Conservation (phyloP, 2,113 vertebrate genomes). For the Oenanthe melanoleuca region DNA sequence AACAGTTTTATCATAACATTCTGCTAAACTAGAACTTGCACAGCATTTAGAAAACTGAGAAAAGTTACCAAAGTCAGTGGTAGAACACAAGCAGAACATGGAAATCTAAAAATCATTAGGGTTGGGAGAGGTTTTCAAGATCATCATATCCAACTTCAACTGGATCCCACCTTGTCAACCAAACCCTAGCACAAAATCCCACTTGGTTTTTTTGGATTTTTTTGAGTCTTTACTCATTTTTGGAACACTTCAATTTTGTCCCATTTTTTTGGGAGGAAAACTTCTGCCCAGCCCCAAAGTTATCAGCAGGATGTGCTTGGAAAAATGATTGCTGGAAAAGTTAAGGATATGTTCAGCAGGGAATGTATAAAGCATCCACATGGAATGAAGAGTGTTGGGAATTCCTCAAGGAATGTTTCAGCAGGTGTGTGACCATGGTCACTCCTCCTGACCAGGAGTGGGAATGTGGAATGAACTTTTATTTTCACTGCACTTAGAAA, state of each 20-base stretch:
- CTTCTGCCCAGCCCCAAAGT: neutral
- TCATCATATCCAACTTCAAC: neutral
- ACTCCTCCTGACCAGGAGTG: neutral
- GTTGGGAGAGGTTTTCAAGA: neutral
- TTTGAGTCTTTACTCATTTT: neutral
- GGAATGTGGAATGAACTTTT: neutral
- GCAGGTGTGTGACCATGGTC: neutral
- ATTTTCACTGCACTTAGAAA: neutral
- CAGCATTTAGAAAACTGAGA: neutral
- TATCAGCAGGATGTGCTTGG: neutral
- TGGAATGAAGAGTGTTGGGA: neutral
- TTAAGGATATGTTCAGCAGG: neutral
- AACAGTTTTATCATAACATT: neutral
- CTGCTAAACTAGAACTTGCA: neutral
- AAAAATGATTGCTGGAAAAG: neutral
- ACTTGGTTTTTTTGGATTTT: no score
- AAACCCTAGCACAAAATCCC: neutral
- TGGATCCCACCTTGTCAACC: neutral
- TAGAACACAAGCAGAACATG: neutral
- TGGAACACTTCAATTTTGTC: fast-evolving
- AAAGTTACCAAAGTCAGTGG: neutral
- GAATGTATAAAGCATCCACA: neutral
- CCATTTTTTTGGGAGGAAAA: neutral
- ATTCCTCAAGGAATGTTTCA: neutral
- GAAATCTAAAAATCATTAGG: neutral